These are phyloP conservation scores for Glomeris marginata DNA, from an alignment of 2,888 invertebrate genomes.

Conservation along the genomic window DNA sequence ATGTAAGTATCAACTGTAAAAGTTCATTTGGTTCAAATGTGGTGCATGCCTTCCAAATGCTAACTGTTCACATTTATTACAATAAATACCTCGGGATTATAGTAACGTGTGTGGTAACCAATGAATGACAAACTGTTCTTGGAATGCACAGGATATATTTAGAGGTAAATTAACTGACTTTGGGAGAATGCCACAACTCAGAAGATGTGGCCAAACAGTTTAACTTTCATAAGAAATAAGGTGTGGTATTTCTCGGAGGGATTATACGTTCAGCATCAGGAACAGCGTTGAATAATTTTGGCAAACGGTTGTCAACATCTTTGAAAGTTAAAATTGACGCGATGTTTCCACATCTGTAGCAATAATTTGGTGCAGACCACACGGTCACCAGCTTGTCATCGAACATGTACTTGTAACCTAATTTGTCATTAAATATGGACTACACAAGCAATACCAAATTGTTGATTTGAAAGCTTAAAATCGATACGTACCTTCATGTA, in stretches of 20 bases:
- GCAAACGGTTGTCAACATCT: slow-evolving; percentile 54
- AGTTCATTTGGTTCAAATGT: too few species aligned
- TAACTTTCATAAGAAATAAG: slow-evolving; percentile 70
- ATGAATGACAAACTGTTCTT: too few species aligned
- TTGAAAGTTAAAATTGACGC: slow-evolving; percentile 86
- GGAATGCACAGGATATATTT: too few species aligned
- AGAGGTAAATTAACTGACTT: too few species aligned
- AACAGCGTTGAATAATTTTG: slow-evolving; percentile 85
- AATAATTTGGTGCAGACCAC: slow-evolving; percentile 99
- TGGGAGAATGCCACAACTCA: too few species aligned
- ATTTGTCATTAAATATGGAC: slow-evolving; percentile 21
- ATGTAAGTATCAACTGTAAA: too few species aligned
- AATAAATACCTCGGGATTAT: too few species aligned
- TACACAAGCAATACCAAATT: too few species aligned
- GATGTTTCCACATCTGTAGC: slow-evolving; percentile 96
- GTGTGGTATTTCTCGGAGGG: slow-evolving; percentile 81
- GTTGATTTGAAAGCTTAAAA: neutral
- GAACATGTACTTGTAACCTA: slow-evolving; percentile 96
- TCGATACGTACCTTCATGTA: slow-evolving; percentile 92
- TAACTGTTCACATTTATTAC: too few species aligned
- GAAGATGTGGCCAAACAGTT: too few species aligned
- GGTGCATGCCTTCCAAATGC: too few species aligned
- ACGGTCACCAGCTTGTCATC: slow-evolving; percentile 92
- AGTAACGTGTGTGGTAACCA: too few species aligned
- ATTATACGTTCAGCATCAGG: slow-evolving; percentile 87